Percentiles rank a stretch among this genome's conserved stretches.
Conservation (phyloP, 2,888 invertebrate species). For the Tenthredo scrophulariae region DNA sequence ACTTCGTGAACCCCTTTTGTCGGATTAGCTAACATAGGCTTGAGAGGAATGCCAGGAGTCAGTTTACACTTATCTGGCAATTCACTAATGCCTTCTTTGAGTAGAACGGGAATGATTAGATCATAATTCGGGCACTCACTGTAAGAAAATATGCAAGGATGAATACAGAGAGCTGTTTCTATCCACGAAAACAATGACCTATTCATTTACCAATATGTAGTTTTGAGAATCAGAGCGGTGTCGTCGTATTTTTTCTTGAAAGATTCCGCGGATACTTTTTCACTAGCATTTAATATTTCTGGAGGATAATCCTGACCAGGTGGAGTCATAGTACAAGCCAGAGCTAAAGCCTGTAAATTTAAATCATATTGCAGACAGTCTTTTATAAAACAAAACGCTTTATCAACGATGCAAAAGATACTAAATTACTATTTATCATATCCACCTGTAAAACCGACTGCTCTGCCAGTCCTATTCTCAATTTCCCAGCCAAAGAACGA, state of each 20-base stretch:
- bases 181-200: neutral
- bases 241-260: conserved; percentile 90
- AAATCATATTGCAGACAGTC: conserved; percentile 59
- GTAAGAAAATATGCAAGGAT: conserved; percentile 65
- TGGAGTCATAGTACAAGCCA: conserved; percentile 90
- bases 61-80: conserved; percentile 91
- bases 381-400: neutral
- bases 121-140: conserved; percentile 98
- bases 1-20: conserved; percentile 96
- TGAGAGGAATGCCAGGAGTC: conserved; percentile 95
- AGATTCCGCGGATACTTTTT: conserved; percentile 82
- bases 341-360: conserved; percentile 87
- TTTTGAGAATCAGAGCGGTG: conserved; percentile 89
- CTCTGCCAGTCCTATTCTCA: conserved; percentile 97
- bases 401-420: neutral
- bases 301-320: conserved; percentile 85
- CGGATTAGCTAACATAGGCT: conserved; percentile 99
- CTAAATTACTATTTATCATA: neutral
- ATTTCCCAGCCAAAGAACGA: conserved; percentile 94
- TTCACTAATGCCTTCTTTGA: conserved; percentile 87
- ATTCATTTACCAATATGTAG: conserved; percentile 89
- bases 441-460: conserved; percentile 89
- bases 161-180: conserved; percentile 18
- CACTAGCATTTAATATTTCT: conserved; percentile 83
- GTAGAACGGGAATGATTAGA: conserved; percentile 87